Evolutionary conservation across 2,113 vertebrate genomes (phyloP), one percentile per base, ranked within the genome.

Genomic region (Crotalus tigris): DNA sequence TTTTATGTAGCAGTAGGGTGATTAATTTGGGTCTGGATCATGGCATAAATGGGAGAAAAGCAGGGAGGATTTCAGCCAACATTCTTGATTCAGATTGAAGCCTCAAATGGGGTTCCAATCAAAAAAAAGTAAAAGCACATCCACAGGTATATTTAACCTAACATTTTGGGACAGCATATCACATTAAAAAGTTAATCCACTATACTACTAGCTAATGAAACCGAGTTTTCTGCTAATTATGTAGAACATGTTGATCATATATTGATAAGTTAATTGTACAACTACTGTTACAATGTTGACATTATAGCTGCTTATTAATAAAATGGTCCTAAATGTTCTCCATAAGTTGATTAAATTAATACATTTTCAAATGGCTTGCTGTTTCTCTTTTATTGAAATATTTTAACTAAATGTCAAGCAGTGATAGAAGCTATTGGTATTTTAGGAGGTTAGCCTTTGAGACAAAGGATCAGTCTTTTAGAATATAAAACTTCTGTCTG

Each of bases 181-280:
- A 91, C 93, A 94, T 93, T 91, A 95, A 91, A 93, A 92, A 93
- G 94, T 85, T 97, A 87, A 94, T 96, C 96, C 1, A 0, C 94
- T 93, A 93, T 94, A 90, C 95, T 91, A 92, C n/a, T 96, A 91
- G 94, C 96, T 91, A 94, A 91, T 95, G 92, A 96, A 81, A 95
- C 94, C 96, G 90, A 96, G 93, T 92, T 97, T 97, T 96, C 95
- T 97, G 94, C 94, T 97, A 94, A 96, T 96, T 96, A 97, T 97
- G 95, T 96, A 97, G 96, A 89, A 96, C 91, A 90, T 49, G 95
- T 92, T 96, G 95, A 94, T 97, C 96, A 94, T 96, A 97, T 95
- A 97, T 94, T 97, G 95, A 97, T 95, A 96, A 96, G 96, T 93
- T 97, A 96, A 97, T 94, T 98, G 96, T 98, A 97, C 97, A 97